Percentiles rank a stretch among this genome's conserved stretches.
Evolutionary conservation across 2,888 invertebrate species (phyloP).

Genomic region (Torymus texanus): DNA sequence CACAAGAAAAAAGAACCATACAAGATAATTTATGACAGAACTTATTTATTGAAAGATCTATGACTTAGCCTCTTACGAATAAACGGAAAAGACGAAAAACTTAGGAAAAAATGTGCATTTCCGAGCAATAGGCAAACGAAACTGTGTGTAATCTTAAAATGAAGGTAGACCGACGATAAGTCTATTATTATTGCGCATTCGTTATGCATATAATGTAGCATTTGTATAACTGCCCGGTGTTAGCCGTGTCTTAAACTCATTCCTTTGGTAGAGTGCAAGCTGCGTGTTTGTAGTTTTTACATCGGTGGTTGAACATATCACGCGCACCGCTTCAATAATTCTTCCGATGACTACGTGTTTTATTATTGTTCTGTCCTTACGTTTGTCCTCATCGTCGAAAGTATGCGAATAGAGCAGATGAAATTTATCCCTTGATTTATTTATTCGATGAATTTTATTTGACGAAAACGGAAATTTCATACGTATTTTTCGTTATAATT

Average conservation of each 20-base stretch:
- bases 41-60: slow-evolving; percentile 39
- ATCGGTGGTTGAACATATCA: slow-evolving; percentile 55
- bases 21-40: slow-evolving; percentile 34
- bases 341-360: slow-evolving; percentile 42
- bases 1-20: slow-evolving; percentile 17
- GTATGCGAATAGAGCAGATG: slow-evolving; percentile 19
- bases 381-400: slow-evolving; percentile 10
- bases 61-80: slow-evolving; percentile 6
- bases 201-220: slow-evolving; percentile 27
- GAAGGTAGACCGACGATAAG: slow-evolving; percentile 14
- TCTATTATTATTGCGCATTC: slow-evolving; percentile 16
- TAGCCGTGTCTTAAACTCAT: slow-evolving; percentile 47
- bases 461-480: background rate
- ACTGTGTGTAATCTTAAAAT: slow-evolving; percentile 38
- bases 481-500: slow-evolving; percentile 10
- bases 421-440: slow-evolving; percentile 14
- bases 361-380: slow-evolving; percentile 28
- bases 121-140: slow-evolving; percentile 34
- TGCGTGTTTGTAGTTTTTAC: slow-evolving; percentile 51
- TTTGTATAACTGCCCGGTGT: slow-evolving; percentile 51
- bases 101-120: slow-evolving; percentile 33
- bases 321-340: slow-evolving; percentile 47
- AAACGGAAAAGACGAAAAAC: background rate
- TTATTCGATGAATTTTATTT: background rate
- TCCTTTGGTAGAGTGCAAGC: slow-evolving; percentile 35